These are phyloP conservation scores for Phortica variegata DNA, from an alignment of 1,140 invertebrate genomes.

Conservation along the genomic window DNA sequence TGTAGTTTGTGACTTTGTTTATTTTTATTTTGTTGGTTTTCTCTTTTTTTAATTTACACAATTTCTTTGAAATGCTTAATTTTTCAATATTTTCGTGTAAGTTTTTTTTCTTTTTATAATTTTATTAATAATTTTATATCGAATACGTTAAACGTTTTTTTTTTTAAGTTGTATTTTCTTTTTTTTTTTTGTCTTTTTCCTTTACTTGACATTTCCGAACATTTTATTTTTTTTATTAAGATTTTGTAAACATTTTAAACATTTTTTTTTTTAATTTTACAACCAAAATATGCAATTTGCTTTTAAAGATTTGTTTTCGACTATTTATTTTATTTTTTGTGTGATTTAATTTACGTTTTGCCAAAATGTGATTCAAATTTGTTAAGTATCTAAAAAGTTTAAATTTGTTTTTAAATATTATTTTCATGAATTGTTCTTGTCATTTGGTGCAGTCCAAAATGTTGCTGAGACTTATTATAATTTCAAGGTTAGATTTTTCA, in stretches of 20 bases:
- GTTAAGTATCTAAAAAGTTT: slow-evolving; percentile 40
- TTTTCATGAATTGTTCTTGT: slow-evolving; percentile 7
- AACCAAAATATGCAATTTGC: slow-evolving; percentile 25
- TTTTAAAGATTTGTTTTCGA: too few relatives aligned
- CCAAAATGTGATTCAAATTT: slow-evolving; percentile 17
- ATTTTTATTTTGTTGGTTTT: slow-evolving; percentile 7
- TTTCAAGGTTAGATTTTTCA: slow-evolving; percentile 28
- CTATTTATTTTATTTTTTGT: slow-evolving; percentile 1
- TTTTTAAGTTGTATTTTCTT: background rate
- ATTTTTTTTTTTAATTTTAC: slow-evolving; percentile 23
- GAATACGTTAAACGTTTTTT: slow-evolving; percentile 1
- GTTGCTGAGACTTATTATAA: slow-evolving; percentile 32
- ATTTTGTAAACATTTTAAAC: slow-evolving; percentile 4
- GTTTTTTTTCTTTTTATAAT: background rate
- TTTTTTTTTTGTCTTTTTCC: slow-evolving; percentile 14
- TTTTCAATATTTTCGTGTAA: slow-evolving; percentile 32
- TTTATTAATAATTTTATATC: background rate
- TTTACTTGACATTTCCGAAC: slow-evolving; percentile 28
- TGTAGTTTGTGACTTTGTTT: slow-evolving; percentile 28
- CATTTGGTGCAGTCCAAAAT: slow-evolving; percentile 40
- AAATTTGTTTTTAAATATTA: background rate
- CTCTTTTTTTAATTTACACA: slow-evolving; percentile 24
- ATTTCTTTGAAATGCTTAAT: slow-evolving; percentile 23
- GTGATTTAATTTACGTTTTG: too few relatives aligned
- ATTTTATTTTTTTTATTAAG: slow-evolving; percentile 14